Evolutionary conservation across 2,113 vertebrate genomes (phyloP), one percentile per base, ranked within the genome.

Genomic region (Ochotona curzoniae): DNA sequence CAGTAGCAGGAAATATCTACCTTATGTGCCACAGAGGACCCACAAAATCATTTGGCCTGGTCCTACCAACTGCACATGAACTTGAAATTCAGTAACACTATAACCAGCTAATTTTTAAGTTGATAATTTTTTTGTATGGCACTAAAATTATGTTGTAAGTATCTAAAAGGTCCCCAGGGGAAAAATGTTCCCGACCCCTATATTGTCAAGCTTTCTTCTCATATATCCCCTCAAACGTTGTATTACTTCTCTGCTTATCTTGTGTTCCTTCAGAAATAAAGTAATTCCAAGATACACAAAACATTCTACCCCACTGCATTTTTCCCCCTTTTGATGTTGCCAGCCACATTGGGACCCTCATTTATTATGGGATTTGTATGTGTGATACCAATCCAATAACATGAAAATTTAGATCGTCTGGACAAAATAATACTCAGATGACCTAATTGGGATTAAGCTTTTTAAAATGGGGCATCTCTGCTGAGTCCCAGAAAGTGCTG

Each of bases 381-480:
- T 96, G 44, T 86, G 94, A 79, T 94, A 96, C 64, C 83, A 69
- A 35, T 83, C 89, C 97, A 95, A 89, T 96, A 64, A 95, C 95
- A 84, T 78, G 79, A 96, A 97, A 97, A 96, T 25, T 82, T 96
- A 97, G 87, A 93, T 97, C 89, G 95, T 96, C 93, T 89, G 30
- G 94, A 92, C 23, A 93, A 88, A 97, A 96, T 93, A 97, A 94
- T 96, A 98, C 98, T 97, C 71, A 96, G 73, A 97, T 97, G 70
- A 98, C 80, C 78, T 97, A 97, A 96, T 18, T 81, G 61, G 92
- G 95, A 97, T 90, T 96, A 96, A 87, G 92, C 4, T 71, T 92
- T 94, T 93, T 93, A 51, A 94, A 95, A 95, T 96, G n/a, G 63
- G 60, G 14, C 38, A 97, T 95, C 90, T 67, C 85, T 96, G 93